Conservation (phyloP, 2,113 vertebrate species). For the Rattus norvegicus region GRCr8 NC_086020.1:139399501-139400000, state of each 20-base stretch:
- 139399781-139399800: not conserved
- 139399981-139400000: not conserved
- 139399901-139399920: not conserved
- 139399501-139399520: not conserved
- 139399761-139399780: not conserved
- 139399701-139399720: not conserved
- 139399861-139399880: not conserved
- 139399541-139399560: not conserved
- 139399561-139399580: not conserved
- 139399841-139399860: not conserved
- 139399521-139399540: not conserved
- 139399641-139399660: not conserved
- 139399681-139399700: not conserved
- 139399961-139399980: not conserved
- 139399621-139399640: constrained; percentile 1
- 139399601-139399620: constrained; percentile 16
- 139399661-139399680: not conserved
- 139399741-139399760: rapidly evolving
- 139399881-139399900: not conserved
- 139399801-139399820: not conserved
- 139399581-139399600: not conserved
- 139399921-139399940: not conserved
- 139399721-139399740: not conserved
- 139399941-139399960: not conserved
- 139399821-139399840: not conserved